Evolutionary conservation across 2,888 invertebrate species (phyloP), one percentile per base, ranked within the genome.

Genomic region (Tuberolachnus salignus): DNA sequence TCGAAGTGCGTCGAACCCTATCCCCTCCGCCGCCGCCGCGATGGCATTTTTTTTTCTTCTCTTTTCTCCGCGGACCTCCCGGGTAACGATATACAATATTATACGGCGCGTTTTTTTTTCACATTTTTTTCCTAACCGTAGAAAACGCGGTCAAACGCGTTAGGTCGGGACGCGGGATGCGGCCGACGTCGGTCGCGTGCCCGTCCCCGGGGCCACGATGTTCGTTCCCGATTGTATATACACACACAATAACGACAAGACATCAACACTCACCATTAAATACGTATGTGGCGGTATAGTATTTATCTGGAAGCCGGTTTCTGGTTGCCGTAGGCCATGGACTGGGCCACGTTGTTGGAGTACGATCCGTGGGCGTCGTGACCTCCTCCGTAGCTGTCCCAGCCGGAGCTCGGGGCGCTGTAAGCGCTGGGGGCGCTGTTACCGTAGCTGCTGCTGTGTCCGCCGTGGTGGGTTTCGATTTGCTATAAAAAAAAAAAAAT

Each of bases 261-360:
- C 34, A 34, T 4, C 34, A 34, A 34, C 34, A 34, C 34, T 34
- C 34, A 19, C 53, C 9, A 6, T 10, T 66, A 23, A 11, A 1
- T 23, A 55, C 66, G 55, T 69, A 72, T 57, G 75, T n/a, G n/a
- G n/a, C n/a, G n/a, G n/a, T n/a, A 49, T 80, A 64, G 64, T 75
- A 80, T 81, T 80, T 82, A 80, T 80, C 81, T 69, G 71, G 82
- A 81, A 21, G 84, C 84, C 3, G 78, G 78, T 82, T 85, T 85
- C 84, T 88, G 88, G 81, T 86, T 88, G 81, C 85, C 85, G 84
- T 88, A 88, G 80, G 88, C 88, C 80, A 88, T 83, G 51, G 86
- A 85, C 84, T 88, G 88, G 69, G 87, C 88, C 80, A 87, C 86
- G 63, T 87, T 87, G 78, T 87, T 85, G 82, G 87, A 87, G 84